These are phyloP conservation scores for Nannobrachium achirus DNA, from an alignment of 2,113 vertebrate species.

Conservation along the genomic window DNA sequence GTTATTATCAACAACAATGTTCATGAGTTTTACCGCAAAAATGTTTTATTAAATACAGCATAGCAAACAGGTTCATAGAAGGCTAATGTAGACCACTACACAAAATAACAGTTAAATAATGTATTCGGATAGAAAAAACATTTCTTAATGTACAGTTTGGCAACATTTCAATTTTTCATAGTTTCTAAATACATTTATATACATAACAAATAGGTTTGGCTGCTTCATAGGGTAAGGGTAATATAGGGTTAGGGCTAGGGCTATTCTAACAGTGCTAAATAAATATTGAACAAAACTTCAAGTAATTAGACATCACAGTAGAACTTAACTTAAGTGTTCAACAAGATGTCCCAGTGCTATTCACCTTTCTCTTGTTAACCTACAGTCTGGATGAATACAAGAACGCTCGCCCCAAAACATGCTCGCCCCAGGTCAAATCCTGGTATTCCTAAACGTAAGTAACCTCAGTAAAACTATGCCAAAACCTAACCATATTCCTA, in stretches of 20 bases:
- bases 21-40: too few species aligned
- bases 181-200: not conserved
- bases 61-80: accelerated
- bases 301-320: constrained; percentile 5
- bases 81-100: constrained; percentile 11
- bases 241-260: not conserved
- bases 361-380: not conserved
- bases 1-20: too few species aligned
- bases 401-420: not conserved
- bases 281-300: not conserved
- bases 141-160: not conserved
- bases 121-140: not conserved
- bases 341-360: not conserved
- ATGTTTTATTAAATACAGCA: constrained; percentile 8
- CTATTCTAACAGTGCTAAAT: not conserved
- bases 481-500: too few species aligned
- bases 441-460: too few species aligned
- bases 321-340: not conserved
- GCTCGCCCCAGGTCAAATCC: too few species aligned
- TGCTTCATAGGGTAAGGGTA: constrained; percentile 9
- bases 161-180: not conserved
- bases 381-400: not conserved
- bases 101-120: constrained; percentile 16
- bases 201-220: not conserved
- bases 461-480: too few species aligned